Evolutionary conservation across 2,113 vertebrate genomes (phyloP), one percentile per base, ranked within the genome.

Genomic region (Chrysemys picta): DNA sequence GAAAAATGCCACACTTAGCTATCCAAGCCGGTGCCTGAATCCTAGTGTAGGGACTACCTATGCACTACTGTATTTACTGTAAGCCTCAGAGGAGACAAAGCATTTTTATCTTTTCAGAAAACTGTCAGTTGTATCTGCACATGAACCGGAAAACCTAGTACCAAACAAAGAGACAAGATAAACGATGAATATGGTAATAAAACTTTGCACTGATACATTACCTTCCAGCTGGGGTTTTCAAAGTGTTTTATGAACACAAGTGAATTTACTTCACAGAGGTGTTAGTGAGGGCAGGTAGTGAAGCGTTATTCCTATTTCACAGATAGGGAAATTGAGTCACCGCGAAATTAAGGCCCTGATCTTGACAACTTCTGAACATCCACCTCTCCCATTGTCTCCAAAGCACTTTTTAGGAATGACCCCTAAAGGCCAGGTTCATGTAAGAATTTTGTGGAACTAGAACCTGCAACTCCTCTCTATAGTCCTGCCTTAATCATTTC

Each of bases 71-170:
- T 14, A 9, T 53, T 47, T 72, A 47, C 7, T 78, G 75, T 78
- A 78, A 47, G 10, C 42, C 21, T 16, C 10, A 81, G 79, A 75
- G 78, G 19, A 0, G 0, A 19, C 56, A 54, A 4, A 35, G 62
- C 62, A 69, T 78, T 93, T 89, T 85, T 89, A 95, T 82, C 84
- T 22, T 91, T 94, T 17, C 75, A 79, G 81, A 89, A 94, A 86
- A 86, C 17, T 57, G 16, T 42, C 49, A 57, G 8, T 0, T 92
- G 80, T 86, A 89, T 53, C 54, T 76, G 91, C 81, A 75, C 52
- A 53, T 75, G 47, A 62, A 38, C 27, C 38, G 38, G 53, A 87
- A 3, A 17, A 83, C 31, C 72, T 59, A 49, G 12, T n/a, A 42
- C 21, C 45, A 54, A 72, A 22, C 24, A 27, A 52, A 54, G n/a